Base-by-base conservation (phyloP, 2,113 vertebrate genomes). In the Apteryx owenii region DNA sequence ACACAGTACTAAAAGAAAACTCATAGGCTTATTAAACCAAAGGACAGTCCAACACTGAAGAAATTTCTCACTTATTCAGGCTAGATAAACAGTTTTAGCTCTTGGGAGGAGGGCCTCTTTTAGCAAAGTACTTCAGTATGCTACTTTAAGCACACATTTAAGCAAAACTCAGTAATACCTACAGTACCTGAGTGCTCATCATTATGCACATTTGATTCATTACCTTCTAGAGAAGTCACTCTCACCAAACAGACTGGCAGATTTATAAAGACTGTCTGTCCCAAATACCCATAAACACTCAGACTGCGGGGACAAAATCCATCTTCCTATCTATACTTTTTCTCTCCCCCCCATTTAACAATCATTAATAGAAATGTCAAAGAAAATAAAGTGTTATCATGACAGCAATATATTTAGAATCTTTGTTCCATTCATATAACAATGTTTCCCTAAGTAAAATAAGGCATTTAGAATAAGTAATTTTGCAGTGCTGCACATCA, bases 161-260 rank as follows among this genome's bases (percentile, higher is more conserved):
- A 71, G 60, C 14, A 79, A 58, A 3, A 25, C 33, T 51, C 54
- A 68, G 15, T 8, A 61, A n/a, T 5, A 66, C 13, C 10, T 19
- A 42, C 2, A 3, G 31, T 23, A 28, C 44, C 38, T 14, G 36
- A 23, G 10, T 40, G 25, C 33, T 56, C 10, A 31, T 25, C 6
- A 2, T 10, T 16, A 50, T 0, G 42, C 1, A 2, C 50, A 31
- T 5, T n/a, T 22, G 36, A 84, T 42, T 33, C 0, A 22, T 6
- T 29, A 31, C 80, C 61, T 64, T 28, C 20, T 33, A 29, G 84
- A 31, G 56, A 68, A 88, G 6, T 29, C 64, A 44, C 29, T 48
- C 54, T 89, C 50, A 25, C 42, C 48, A 81, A 64, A 5, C 12
- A 87, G 78, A 38, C 71, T 65, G 53, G 28, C 21, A 61, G 58